Evolutionary conservation across 2,113 vertebrate genomes (phyloP).

Genomic region (Seriola rivoliana): DNA sequence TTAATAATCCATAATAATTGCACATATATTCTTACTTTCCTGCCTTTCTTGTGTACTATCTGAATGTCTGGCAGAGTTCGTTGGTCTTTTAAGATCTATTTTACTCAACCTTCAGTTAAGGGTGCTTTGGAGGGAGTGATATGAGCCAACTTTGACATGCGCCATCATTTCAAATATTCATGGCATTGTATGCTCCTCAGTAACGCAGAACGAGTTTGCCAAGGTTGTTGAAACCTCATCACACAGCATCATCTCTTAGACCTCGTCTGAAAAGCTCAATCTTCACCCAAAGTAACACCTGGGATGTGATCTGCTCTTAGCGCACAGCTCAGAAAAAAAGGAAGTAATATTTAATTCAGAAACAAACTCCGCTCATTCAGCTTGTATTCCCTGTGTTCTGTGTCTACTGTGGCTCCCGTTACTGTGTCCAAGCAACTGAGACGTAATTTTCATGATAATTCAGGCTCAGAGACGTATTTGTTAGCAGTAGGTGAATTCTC

Average conservation of each 20-base stretch:
- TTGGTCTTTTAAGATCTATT: conserved; percentile 34
- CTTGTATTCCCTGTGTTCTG: neutral
- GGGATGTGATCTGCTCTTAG: conserved; percentile 36
- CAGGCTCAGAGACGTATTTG: conserved; percentile 21
- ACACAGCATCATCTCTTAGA: conserved; percentile 13
- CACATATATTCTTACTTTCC: neutral
- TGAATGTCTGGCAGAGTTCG: conserved; percentile 5
- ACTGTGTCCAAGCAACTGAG: conserved; percentile 40
- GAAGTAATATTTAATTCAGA: conserved; percentile 47
- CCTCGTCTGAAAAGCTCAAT: conserved; percentile 33
- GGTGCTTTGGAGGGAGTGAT: conserved; percentile 36
- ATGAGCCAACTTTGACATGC: conserved; percentile 36
- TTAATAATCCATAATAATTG: conserved; percentile 1
- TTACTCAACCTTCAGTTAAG: conserved; percentile 38
- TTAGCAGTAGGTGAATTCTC: conserved; percentile 48
- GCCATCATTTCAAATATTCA: conserved; percentile 62
- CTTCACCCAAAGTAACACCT: conserved; percentile 30
- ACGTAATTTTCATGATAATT: conserved; percentile 44
- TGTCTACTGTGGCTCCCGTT: neutral
- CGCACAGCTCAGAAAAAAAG: neutral
- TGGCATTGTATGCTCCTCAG: conserved; percentile 27
- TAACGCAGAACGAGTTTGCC: conserved; percentile 30
- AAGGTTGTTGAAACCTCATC: conserved; percentile 43
- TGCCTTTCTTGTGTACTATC: neutral
- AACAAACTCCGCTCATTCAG: conserved; percentile 9